Evolutionary conservation across 2,797 vertebrate genomes (phyloP).

Genomic region (Otolemur crassicaudatus): DNA sequence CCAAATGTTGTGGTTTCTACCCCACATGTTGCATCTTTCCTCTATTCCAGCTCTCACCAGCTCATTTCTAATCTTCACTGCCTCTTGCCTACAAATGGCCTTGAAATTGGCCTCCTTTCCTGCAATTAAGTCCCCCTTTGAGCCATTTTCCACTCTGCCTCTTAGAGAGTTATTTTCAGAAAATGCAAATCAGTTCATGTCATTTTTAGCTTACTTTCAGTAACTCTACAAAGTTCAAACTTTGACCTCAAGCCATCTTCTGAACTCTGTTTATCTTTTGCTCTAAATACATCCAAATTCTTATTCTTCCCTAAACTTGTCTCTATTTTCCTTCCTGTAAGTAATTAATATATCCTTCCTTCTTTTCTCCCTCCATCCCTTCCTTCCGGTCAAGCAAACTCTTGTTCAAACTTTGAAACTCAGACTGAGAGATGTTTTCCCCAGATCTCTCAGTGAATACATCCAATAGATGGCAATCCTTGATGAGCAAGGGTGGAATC

Average conservation of each 20-base stretch:
- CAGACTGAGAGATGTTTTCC: not conserved
- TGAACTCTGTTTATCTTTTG: not conserved
- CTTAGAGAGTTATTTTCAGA: constrained; percentile 2
- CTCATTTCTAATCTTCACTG: not conserved
- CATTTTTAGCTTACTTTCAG: not conserved
- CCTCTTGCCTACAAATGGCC: not conserved
- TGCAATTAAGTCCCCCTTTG: not conserved
- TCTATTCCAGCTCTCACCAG: not conserved
- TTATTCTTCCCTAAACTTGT: not conserved
- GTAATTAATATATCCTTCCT: not conserved
- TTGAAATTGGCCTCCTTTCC: not conserved
- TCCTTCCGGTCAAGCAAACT: not conserved
- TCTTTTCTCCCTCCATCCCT: not conserved
- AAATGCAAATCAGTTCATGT: constrained; percentile 28
- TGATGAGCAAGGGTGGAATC: not conserved
- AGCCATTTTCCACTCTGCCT: not conserved
- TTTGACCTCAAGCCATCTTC: not conserved
- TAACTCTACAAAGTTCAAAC: not conserved
- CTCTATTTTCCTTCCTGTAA: not conserved
- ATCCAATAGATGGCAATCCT: not conserved
- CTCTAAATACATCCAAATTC: not conserved
- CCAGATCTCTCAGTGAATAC: too few relatives aligned
- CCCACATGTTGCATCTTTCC: not conserved
- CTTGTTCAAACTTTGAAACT: not conserved
- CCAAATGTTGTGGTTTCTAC: not conserved